Base-by-base conservation (phyloP, 2,888 invertebrate genomes). In the Caenorhabditis afra region DNA sequence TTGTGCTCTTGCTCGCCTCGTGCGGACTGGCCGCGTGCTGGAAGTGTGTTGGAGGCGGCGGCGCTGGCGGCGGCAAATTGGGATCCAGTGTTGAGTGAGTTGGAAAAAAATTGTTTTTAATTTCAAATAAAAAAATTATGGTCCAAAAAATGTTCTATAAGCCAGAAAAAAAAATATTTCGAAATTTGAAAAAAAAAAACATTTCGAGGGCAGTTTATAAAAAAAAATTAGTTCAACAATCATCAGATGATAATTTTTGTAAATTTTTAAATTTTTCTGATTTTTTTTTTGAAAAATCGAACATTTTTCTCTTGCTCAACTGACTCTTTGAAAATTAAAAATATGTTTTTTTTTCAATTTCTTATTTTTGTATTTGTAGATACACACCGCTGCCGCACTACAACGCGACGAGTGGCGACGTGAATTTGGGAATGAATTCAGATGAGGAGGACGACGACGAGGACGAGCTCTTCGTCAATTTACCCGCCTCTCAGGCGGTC, bases 301-400 rank as follows among this genome's bases (percentile, higher is more conserved):
- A 29, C 7, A 29, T 29, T 29, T 29, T 29, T 29, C 7, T 29
- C 7, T n/a, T n/a, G n/a, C n/a, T n/a, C n/a, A n/a, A n/a, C n/a
- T 29, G 7, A 29, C 7, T 29, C 7, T 29, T 29, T 29, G 29
- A 29, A 29, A 29, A 29, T 29, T 29, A 29, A 29, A 29, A 29
- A 29, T 5, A 29, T 7, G 29, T 29, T 29, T 29, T 29, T 29
- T 7, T 29, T 29, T 29, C 29, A 29, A 29, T 29, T 29, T 29
- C 29, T 29, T 7, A 29, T 29, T 7, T 29, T 29, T 29, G 4
- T 29, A 3, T 5, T 29, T 29, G 29, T 29, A 86, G 86, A 39
- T 86, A 86, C 66, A 76, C 85, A 0, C 83, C 85, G 12, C 80
- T 86, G 44, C 81, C 86, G 5, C 83, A 83, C 53, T 86, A 85